Conservation (phyloP, 2,113 vertebrate genomes). For the Calypte anna region DNA sequence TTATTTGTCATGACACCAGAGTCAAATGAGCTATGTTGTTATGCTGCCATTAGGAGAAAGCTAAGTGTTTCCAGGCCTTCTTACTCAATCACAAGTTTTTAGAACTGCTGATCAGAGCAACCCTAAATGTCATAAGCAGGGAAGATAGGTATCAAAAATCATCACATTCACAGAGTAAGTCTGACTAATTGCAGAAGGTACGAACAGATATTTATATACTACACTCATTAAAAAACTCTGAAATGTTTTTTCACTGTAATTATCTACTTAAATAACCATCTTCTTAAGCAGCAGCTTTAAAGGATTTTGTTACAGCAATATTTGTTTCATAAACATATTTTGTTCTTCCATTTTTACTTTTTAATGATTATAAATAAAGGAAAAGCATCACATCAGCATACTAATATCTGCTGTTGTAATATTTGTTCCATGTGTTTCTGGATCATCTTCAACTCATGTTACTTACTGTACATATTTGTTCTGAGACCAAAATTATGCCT, state of each 20-base stretch:
- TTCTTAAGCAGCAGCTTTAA: background rate
- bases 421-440: constrained; percentile 50
- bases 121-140: background rate
- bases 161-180: background rate
- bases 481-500: constrained; percentile 10
- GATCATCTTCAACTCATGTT: constrained; percentile 19
- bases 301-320: background rate
- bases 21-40: constrained; percentile 31
- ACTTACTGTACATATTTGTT: constrained; percentile 20
- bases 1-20: constrained; percentile 31
- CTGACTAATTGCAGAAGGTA: background rate
- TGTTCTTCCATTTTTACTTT: constrained; percentile 17
- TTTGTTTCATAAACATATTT: background rate
- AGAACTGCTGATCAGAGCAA: background rate
- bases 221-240: background rate
- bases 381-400: constrained; percentile 23
- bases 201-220: background rate
- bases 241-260: background rate
- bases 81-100: constrained; percentile 13
- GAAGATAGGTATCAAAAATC: background rate
- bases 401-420: constrained; percentile 30
- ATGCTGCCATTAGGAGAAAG: background rate
- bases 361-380: constrained; percentile 21
- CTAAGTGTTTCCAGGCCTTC: background rate
- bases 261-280: background rate